phyloP scores from a whole-genome alignment of 1,140 invertebrate species.

The Gonioctena quinquepunctata region DNA sequence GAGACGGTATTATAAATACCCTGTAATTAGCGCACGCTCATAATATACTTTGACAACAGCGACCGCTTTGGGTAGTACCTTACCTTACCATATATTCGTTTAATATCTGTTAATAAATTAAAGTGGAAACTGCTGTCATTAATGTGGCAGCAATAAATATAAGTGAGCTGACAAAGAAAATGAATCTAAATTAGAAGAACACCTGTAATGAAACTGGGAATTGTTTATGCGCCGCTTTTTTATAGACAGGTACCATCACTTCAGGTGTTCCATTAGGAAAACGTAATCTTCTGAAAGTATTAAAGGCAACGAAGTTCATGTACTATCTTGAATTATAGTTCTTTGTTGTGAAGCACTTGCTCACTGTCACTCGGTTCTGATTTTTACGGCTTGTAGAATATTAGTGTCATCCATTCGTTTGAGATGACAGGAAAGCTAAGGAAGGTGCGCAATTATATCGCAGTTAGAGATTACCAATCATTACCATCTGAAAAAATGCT shows the following conservation, averaged over 20 bases:
- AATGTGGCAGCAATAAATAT: background rate
- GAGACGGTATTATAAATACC: background rate
- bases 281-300: background rate
- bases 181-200: background rate
- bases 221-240: background rate
- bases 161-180: background rate
- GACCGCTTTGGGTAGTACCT: background rate
- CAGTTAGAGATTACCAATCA: too few relatives aligned
- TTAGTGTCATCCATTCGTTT: background rate
- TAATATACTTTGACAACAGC: background rate
- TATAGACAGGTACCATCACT: background rate
- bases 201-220: background rate
- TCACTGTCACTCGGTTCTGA: background rate
- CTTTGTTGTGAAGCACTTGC: background rate
- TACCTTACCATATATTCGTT: background rate
- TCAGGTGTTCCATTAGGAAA: background rate
- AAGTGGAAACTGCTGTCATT: background rate
- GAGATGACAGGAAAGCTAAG: too few relatives aligned
- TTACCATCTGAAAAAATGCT: too few relatives aligned
- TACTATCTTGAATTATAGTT: background rate
- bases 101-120: background rate
- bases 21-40: background rate
- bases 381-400: background rate
- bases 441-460: too few relatives aligned
- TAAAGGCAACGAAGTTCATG: too few relatives aligned